phyloP scores from a whole-genome alignment of 1,140 invertebrate species.

The Pseudachorutes palmiensis region DNA sequence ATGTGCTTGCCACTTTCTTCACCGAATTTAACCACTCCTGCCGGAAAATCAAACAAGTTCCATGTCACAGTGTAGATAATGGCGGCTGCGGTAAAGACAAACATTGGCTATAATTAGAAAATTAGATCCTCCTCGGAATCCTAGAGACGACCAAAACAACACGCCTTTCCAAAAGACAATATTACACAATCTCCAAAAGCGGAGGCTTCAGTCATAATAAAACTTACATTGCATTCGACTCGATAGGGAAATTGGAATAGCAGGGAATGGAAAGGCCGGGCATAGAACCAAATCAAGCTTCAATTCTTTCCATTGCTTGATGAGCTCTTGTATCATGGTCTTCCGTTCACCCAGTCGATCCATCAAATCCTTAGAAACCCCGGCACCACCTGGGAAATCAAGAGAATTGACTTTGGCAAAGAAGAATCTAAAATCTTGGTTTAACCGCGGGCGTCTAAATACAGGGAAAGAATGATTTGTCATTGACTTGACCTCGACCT shows the following conservation, averaged over 20 bases:
- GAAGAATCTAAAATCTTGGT: not conserved
- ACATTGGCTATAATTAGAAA: not conserved
- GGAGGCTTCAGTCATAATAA: not conserved
- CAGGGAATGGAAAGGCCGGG: conserved; percentile 35
- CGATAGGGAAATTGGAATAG: conserved; percentile 25
- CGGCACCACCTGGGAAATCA: conserved; percentile 24
- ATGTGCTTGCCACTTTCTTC: conserved; percentile 40
- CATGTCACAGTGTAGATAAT: conserved; percentile 36
- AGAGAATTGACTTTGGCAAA: not conserved
- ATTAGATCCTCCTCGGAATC: not conserved
- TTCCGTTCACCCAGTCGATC: conserved; percentile 20
- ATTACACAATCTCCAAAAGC: conserved; percentile 16
- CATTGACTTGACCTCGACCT: too few relatives aligned
- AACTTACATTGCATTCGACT: conserved; percentile 30
- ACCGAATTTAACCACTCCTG: conserved; percentile 41
- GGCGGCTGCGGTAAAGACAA: conserved; percentile 11
- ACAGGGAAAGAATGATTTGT: not conserved
- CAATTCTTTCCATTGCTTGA: conserved; percentile 21
- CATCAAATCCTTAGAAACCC: conserved; percentile 21
- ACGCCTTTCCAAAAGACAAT: not conserved
- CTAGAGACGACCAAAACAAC: not conserved
- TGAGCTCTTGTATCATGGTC: conserved; percentile 23
- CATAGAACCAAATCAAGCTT: conserved; percentile 30
- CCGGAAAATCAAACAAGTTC: conserved; percentile 42
- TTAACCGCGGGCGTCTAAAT: not conserved